These are phyloP conservation scores for Carapus acus DNA, from an alignment of 2,797 vertebrate species.

Conservation along the genomic window DNA sequence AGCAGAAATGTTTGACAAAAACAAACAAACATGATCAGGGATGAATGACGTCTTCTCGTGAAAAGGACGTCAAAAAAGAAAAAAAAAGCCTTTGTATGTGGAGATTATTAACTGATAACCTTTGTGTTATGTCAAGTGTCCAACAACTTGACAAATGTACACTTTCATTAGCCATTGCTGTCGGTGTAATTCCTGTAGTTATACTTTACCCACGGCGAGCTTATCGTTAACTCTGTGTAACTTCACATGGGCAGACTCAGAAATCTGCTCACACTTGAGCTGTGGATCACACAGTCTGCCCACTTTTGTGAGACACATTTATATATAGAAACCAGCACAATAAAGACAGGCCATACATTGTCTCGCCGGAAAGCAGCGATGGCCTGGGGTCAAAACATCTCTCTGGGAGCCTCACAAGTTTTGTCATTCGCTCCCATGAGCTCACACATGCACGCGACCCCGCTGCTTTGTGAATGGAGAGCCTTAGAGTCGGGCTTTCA, in stretches of 20 bases:
- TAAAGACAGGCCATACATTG: slow-evolving; percentile 34
- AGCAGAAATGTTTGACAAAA: too few relatives aligned
- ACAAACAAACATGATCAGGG: too few relatives aligned
- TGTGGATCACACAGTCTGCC: not conserved
- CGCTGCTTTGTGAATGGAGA: slow-evolving; percentile 27
- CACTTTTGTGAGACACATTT: not conserved
- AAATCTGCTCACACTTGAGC: not conserved
- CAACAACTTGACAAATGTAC: slow-evolving; percentile 11
- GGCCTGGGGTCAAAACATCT: slow-evolving; percentile 18
- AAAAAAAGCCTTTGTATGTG: slow-evolving; percentile 1
- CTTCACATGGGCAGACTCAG: not conserved
- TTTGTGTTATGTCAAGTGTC: slow-evolving; percentile 24
- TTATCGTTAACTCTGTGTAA: not conserved
- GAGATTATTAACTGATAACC: slow-evolving; percentile 45
- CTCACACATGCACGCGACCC: slow-evolving; percentile 28
- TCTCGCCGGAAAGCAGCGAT: slow-evolving; percentile 26
- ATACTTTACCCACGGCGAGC: slow-evolving; percentile 24
- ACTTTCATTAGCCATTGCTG: slow-evolving; percentile 14
- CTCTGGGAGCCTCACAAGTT: slow-evolving; percentile 6
- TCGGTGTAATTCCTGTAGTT: slow-evolving; percentile 31
- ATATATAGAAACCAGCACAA: slow-evolving; percentile 16
- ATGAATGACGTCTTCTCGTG: too few relatives aligned
- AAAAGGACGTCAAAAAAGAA: too few relatives aligned
- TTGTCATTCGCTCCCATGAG: slow-evolving; percentile 12
- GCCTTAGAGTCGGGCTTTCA: slow-evolving; percentile 1